Conservation (phyloP, 2,888 invertebrate species). For the Bibio marci region DNA sequence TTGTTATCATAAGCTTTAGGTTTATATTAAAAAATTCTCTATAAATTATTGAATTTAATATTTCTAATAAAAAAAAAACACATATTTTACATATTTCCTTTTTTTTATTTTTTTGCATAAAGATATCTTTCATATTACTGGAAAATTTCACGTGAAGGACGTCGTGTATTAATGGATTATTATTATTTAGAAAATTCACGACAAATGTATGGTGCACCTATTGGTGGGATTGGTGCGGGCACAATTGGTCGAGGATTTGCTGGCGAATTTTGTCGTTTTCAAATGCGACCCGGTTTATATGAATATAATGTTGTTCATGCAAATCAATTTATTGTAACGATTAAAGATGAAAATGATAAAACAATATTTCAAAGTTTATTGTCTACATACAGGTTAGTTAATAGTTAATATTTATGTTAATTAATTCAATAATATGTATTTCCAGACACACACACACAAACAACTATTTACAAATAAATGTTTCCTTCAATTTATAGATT, state of each 20-base stretch:
- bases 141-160: constrained; percentile 41
- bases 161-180: constrained; percentile 65
- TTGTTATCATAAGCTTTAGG: too few species aligned
- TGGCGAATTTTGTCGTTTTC: constrained; percentile 87
- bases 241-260: constrained; percentile 76
- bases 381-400: constrained; percentile 53
- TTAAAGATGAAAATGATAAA: constrained; percentile 46
- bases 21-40: too few species aligned
- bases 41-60: too few species aligned
- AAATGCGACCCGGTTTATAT: constrained; percentile 76
- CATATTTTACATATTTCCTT: too few species aligned
- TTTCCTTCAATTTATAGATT: too few species aligned
- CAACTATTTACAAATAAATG: background rate
- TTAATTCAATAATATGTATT: background rate
- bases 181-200: constrained; percentile 49
- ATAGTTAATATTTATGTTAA: too few species aligned
- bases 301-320: constrained; percentile 68
- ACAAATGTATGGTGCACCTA: constrained; percentile 77
- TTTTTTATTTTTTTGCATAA: constrained; percentile 12
- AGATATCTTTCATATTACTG: constrained; percentile 60
- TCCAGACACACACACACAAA: background rate
- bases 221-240: constrained; percentile 61
- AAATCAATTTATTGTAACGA: constrained; percentile 81
- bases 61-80: too few species aligned
- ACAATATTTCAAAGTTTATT: constrained; percentile 65